Base-by-base conservation (phyloP, 2,113 vertebrate species). In the Dunckerocampus dactyliophorus region DNA sequence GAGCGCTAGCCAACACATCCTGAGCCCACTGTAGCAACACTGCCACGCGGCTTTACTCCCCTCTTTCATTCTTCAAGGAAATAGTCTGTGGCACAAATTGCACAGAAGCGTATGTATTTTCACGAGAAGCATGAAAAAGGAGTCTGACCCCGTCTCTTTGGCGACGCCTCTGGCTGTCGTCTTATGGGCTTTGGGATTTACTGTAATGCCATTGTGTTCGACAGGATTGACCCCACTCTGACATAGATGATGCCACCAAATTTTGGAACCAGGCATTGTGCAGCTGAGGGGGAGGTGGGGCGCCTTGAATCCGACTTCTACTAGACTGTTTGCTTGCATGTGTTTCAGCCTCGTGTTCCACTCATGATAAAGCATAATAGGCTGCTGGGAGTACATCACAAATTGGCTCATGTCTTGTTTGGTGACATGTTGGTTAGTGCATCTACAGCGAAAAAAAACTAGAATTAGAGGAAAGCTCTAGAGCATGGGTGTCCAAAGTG, bases 141-240 rank as follows among this genome's bases (percentile, higher is more conserved):
- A 17, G 37, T 65, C 48, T 69, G 68, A 52, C 65, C 70, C 51
- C 2, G 21, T 63, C 69, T 34, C 55, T 66, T 69, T 83, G 85
- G 82, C 84, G 67, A 73, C 50, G 39, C 76, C 52, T 72, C 73
- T 63, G 61, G 66, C 75, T 62, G 67, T 81, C 80, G 78, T 77
- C 65, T 82, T 65, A 75, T 52, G 62, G 73, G 82, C 84, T 76
- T 59, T 67, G 69, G 85, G 83, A 84, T 88, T 88, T 83, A 80
- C 83, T 82, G 76, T 87, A 85, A 88, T 83, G 64, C 84, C 77
- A 83, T 89, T 85, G 83, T 88, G 80, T 87, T 79, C 67, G 82
- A 71, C 54, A 11, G 82, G 83, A 89, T 89, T 83, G 81, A 81
- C 85, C 80, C 64, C 67, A 73, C 66, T 62, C 75, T 80, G 80